Percentiles rank a stretch among this genome's conserved stretches.
phyloP scores from a whole-genome alignment of 2,113 vertebrate species.

The human region DNA sequence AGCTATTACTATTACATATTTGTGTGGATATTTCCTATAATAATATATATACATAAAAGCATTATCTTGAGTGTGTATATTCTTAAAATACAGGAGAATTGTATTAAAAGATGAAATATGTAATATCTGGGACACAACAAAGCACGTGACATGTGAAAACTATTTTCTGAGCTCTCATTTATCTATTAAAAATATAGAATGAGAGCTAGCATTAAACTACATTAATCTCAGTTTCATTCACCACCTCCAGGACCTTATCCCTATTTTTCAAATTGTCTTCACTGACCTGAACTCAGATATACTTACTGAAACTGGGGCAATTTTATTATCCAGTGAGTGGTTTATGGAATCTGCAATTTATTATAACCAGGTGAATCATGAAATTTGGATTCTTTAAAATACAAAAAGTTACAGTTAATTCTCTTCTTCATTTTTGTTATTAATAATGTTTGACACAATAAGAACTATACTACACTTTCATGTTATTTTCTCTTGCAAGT shows the following conservation, averaged over 20 bases:
- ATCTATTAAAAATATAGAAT: conserved; percentile 3
- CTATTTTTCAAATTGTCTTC: conserved; percentile 1
- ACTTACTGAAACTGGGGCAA: neutral
- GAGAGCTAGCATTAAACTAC: neutral
- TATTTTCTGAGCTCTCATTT: neutral
- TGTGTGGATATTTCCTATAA: neutral
- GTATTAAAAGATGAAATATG: neutral
- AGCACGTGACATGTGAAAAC: neutral
- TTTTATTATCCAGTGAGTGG: neutral
- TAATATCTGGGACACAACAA: neutral
- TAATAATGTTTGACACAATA: conserved; percentile 50
- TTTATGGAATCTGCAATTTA: neutral
- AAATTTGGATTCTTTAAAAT: neutral
- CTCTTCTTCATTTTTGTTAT: neutral
- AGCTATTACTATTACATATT: neutral
- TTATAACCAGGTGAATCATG: neutral
- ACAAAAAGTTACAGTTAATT: neutral
- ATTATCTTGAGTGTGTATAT: neutral
- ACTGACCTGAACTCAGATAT: neutral
- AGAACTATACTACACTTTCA: neutral
- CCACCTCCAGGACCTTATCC: neutral
- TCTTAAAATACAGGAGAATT: neutral
- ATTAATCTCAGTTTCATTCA: neutral
- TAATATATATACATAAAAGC: neutral
- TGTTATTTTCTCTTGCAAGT: conserved; percentile 55